These are phyloP conservation scores for Hycleus phaleratus DNA, from an alignment of 1,140 invertebrate species.

Conservation along the genomic window DNA sequence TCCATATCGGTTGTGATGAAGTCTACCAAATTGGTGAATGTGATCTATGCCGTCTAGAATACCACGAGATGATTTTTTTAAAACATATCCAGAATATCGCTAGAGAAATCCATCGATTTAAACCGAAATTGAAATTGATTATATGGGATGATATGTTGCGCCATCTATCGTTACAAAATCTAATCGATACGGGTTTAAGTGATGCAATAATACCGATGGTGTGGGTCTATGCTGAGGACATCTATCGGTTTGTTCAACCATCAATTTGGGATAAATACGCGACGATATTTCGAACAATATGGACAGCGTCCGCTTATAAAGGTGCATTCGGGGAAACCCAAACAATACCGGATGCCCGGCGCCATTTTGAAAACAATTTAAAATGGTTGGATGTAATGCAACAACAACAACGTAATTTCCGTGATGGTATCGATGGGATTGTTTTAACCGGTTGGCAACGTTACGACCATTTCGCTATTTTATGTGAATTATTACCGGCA, in stretches of 20 bases:
- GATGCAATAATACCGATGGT: constrained; percentile 77
- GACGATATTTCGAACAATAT: constrained; percentile 76
- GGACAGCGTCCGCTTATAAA: constrained; percentile 90
- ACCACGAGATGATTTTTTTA: constrained; percentile 56
- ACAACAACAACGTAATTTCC: constrained; percentile 46
- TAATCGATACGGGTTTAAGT: constrained; percentile 62
- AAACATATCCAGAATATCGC: constrained; percentile 60
- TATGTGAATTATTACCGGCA: constrained; percentile 85
- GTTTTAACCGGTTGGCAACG: constrained; percentile 74
- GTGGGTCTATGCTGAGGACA: constrained; percentile 67
- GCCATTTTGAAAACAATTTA: constrained; percentile 64
- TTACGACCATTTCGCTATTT: constrained; percentile 86
- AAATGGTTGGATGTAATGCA: constrained; percentile 59
- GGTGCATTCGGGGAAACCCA: constrained; percentile 76
- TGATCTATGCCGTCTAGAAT: constrained; percentile 51
- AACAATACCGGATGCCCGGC: constrained; percentile 57
- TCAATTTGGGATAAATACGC: constrained; percentile 74
- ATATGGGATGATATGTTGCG: constrained; percentile 96
- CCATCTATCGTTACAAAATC: constrained; percentile 56
- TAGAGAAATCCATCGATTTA: constrained; percentile 53
- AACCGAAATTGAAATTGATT: constrained; percentile 55
- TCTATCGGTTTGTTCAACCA: constrained; percentile 41
- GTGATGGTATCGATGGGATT: constrained; percentile 54
- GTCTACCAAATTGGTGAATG: constrained; percentile 80
- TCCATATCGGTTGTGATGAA: constrained; percentile 79